Conservation (phyloP, 2,888 invertebrate species). For the Beris morrisii region DNA sequence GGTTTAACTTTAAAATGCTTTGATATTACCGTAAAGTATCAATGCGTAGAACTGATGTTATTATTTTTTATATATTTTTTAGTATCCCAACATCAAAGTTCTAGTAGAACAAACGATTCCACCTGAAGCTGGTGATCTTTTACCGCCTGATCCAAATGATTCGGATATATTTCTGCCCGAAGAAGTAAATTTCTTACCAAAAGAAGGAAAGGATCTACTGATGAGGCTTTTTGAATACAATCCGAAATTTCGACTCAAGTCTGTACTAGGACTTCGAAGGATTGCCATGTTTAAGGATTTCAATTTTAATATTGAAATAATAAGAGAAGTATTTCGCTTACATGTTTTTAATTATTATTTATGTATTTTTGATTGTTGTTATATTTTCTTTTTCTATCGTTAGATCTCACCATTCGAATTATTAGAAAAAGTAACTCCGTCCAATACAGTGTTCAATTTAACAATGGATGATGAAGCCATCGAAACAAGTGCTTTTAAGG, state of each 20-base stretch:
- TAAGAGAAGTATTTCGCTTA: slow-evolving; percentile 43
- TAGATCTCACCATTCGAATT: slow-evolving; percentile 45
- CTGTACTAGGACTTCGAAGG: slow-evolving; percentile 48
- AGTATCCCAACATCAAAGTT: slow-evolving; percentile 24
- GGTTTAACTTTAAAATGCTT: too few relatives aligned
- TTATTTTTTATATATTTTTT: slow-evolving; percentile 1
- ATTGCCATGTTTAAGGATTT: slow-evolving; percentile 51
- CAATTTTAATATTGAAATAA: slow-evolving; percentile 45
- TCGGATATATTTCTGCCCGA: slow-evolving; percentile 43
- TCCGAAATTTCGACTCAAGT: slow-evolving; percentile 47
- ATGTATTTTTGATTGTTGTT: neutral
- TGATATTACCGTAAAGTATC: too few relatives aligned
- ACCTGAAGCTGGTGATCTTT: neutral
- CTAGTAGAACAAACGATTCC: neutral
- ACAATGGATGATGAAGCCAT: slow-evolving; percentile 9
- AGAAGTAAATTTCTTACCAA: slow-evolving; percentile 43
- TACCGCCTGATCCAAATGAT: neutral
- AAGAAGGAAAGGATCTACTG: slow-evolving; percentile 48
- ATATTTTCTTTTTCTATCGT: slow-evolving; percentile 7
- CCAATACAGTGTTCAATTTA: slow-evolving; percentile 35
- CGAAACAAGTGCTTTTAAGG: slow-evolving; percentile 20
- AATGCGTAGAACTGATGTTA: too few relatives aligned
- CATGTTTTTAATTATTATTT: too few relatives aligned
- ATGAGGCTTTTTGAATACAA: slow-evolving; percentile 46
- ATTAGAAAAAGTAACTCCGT: slow-evolving; percentile 40